Base-by-base conservation (phyloP, 2,888 invertebrate species). In the Drosophila stalkeri region DNA sequence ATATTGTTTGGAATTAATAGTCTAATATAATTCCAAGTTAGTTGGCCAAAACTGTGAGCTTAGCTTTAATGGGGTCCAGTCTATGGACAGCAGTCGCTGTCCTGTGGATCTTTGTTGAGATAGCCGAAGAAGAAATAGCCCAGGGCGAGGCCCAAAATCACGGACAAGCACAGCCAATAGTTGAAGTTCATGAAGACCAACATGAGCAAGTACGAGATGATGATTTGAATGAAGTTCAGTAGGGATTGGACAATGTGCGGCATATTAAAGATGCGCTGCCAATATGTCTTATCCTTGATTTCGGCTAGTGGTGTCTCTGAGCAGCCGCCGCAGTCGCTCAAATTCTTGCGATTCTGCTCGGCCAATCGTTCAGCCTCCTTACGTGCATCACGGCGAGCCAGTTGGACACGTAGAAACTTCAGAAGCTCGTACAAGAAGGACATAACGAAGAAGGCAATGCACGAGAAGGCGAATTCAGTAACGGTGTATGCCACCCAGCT, bases 401-500 rank as follows among this genome's bases (percentile, higher is more conserved):
- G 74, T 14, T 86, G 93, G 82, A 95, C 95, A 0, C 95, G 92
- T 89, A 94, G 96, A 94, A 97, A 98, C 94, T 99, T 99, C 4
- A 99, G 94, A 0, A 97, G 98, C 93, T 99, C 99, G 92, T 99
- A 99, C n/a, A 98, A 94, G 31, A 98, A 95, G 0, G 98, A 97
- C 91, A 98, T 95, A 57, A 98, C 94, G 93, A 99, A 97, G 82
- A 99, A 96, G 54, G 96, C 97, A 63, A 98, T 94, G 92, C 97
- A 97, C 0, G 99, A 98, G 1, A 97, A 96, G 46, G 98, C 94
- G 84, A 99, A 95, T 79, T 97, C 96, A 66, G 96, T 95, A 18
- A 95, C 94, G 8, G 95, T 95, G 3, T 94, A 94, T 49, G 96
- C 96, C 88, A 94, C 94, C 98, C 98, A 98, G 47, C 95, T 95